Base-by-base conservation (phyloP, 2,797 vertebrate species). In the Pempheris klunzingeri region DNA sequence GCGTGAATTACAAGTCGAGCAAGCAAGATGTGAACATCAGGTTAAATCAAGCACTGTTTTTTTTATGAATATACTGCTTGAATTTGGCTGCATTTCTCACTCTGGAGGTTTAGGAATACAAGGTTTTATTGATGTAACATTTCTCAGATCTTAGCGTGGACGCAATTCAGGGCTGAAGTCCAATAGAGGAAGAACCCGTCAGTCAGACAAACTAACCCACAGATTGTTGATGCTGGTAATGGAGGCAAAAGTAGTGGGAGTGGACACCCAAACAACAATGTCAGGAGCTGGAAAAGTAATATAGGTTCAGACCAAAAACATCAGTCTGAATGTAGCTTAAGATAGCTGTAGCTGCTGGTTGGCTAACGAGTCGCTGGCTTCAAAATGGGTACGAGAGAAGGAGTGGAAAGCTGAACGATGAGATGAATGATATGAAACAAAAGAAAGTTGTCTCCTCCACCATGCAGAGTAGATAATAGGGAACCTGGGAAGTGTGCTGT, bases 1-100 rank as follows among this genome's bases (percentile, higher is more conserved):
- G 36, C 20, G 32, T 49, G 26, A 47, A 82, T 46, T 28, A 44
- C 24, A 59, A 30, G n/a, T n/a, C n/a, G n/a, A 15, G 26, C 34
- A 50, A 66, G 14, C 30, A 71, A 65, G 38, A 38, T 78, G 55
- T 61, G 38, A 76, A 55, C 63, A 74, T 72, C 1, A 15, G 52
- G 26, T 26, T 61, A 70, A 12, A 34, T 58, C 30, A 41, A 24
- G 32, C 3, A 2, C 17, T 10, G 0, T 4, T 9, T 50, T n/a
- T 55, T 53, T 52, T 7, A 22, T 12, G 5, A 52, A 62, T 43
- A 4, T 8, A 22, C 12, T 20, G 14, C 24, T 65, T 60, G 2
- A 64, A 64, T 57, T 14, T 38, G 5, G 4, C n/a, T 38, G 5
- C 14, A n/a, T 54, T 73, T 70, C 71, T 46, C n/a, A 52, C 4